phyloP scores from a whole-genome alignment of 1,140 invertebrate genomes.

The Drosophila lini region DNA sequence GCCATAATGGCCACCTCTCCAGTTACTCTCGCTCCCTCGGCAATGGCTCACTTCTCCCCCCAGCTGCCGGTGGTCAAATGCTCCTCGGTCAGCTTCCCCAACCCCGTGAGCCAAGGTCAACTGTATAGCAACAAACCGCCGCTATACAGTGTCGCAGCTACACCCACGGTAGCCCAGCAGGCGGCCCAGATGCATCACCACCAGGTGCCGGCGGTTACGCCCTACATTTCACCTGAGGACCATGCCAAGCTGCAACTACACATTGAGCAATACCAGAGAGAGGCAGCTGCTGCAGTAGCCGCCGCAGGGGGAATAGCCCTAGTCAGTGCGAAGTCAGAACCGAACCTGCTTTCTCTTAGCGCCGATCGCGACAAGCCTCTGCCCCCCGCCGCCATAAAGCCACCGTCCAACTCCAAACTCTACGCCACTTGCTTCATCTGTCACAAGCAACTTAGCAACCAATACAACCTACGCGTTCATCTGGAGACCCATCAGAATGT shows the following conservation, averaged over 20 bases:
- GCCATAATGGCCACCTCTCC: constrained; percentile 64
- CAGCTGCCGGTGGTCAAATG: constrained; percentile 68
- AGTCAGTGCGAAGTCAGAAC: constrained; percentile 72
- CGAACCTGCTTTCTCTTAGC: constrained; percentile 61
- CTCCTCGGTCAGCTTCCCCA: constrained; percentile 58
- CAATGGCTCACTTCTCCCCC: constrained; percentile 63
- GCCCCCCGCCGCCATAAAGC: constrained; percentile 53
- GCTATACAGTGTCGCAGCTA: constrained; percentile 59
- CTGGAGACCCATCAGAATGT: constrained; percentile 95
- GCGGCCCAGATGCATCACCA: constrained; percentile 50
- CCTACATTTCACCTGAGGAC: constrained; percentile 75
- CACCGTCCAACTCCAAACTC: constrained; percentile 84
- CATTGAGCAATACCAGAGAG: constrained; percentile 78
- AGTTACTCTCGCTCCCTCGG: constrained; percentile 50
- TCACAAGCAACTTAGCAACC: constrained; percentile 94
- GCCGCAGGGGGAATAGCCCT: constrained; percentile 44
- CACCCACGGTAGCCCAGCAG: constrained; percentile 64
- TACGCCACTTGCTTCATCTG: constrained; percentile 92
- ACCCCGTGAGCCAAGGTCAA: constrained; percentile 27
- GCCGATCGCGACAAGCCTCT: constrained; percentile 55
- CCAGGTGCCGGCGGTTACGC: constrained; percentile 21
- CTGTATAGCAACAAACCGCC: constrained; percentile 58
- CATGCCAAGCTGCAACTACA: constrained; percentile 78
- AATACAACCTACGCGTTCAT: constrained; percentile 94
- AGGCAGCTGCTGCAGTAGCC: constrained; percentile 60